Conservation (phyloP, 2,113 vertebrate genomes). For the Seriola quinqueradiata region DNA sequence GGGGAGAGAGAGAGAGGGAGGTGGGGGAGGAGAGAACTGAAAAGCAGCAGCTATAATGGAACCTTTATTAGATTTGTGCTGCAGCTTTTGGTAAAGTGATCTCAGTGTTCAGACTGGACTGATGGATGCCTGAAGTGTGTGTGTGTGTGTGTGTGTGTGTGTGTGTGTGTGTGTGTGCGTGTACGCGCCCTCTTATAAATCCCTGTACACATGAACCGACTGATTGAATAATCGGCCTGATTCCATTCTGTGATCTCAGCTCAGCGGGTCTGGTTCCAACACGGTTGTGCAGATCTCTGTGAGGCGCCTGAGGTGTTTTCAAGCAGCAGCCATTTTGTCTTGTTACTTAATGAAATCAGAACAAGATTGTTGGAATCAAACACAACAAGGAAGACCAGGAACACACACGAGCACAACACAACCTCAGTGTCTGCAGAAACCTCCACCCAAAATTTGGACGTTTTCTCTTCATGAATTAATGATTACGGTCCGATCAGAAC, state of each 20-base stretch:
- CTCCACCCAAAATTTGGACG: background rate
- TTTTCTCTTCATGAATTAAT: background rate
- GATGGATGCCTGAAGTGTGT: constrained; percentile 61
- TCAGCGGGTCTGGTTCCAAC: constrained; percentile 14
- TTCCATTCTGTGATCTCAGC: constrained; percentile 50
- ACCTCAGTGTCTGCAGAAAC: background rate
- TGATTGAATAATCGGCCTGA: constrained; percentile 56
- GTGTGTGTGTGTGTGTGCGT: constrained; percentile 33
- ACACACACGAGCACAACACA: background rate
- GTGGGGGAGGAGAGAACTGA: constrained; percentile 20
- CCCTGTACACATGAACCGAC: constrained; percentile 43
- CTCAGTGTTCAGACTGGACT: constrained; percentile 46
- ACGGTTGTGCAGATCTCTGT: background rate
- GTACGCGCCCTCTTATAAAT: constrained; percentile 39
- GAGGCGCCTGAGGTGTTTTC: background rate
- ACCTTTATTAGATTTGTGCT: constrained; percentile 75
- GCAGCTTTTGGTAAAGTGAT: constrained; percentile 72
- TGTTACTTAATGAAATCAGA: background rate
- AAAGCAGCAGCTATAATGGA: constrained; percentile 69
- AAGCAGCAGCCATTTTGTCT: background rate
- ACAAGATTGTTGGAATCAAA: background rate
- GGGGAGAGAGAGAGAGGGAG: background rate
- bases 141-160: constrained; percentile 40
- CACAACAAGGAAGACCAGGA: background rate
- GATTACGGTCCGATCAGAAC: background rate